Evolutionary conservation across 2,113 vertebrate species (phyloP).

Genomic region (Scolopax mira): DNA sequence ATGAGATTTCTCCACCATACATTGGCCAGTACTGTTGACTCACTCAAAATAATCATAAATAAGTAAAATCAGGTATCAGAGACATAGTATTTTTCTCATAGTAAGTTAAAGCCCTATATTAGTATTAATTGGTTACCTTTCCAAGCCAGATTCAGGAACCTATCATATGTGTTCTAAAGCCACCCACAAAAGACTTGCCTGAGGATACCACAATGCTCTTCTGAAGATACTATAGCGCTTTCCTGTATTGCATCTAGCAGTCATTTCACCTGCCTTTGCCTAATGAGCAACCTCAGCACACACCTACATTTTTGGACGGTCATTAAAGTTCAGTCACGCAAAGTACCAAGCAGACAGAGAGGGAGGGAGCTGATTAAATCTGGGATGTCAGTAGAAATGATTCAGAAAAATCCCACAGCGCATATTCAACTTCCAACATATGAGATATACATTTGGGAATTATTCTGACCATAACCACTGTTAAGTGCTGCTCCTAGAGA

Average conservation of each 20-base stretch:
- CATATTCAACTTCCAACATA: not conserved
- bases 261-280: not conserved
- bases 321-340: not conserved
- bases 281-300: not conserved
- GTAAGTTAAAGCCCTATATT: not conserved
- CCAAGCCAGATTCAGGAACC: not conserved
- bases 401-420: not conserved
- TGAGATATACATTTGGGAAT: not conserved
- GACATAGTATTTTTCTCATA: not conserved
- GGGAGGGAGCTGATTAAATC: not conserved
- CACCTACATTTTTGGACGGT: not conserved
- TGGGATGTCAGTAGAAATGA: not conserved
- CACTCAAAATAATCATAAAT: not conserved
- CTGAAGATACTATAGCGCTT: not conserved
- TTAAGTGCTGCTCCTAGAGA: not conserved
- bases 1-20: not conserved
- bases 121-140: not conserved
- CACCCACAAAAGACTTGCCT: not conserved
- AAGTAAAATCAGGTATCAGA: not conserved
- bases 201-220: not conserved
- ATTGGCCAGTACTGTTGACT: not conserved
- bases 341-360: not conserved
- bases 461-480: not conserved
- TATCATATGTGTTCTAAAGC: not conserved
- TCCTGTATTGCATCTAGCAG: not conserved